Percentiles rank a stretch among this genome's conserved stretches.
phyloP scores from a whole-genome alignment of 2,888 invertebrate genomes.

The Xestia xanthographa region DNA sequence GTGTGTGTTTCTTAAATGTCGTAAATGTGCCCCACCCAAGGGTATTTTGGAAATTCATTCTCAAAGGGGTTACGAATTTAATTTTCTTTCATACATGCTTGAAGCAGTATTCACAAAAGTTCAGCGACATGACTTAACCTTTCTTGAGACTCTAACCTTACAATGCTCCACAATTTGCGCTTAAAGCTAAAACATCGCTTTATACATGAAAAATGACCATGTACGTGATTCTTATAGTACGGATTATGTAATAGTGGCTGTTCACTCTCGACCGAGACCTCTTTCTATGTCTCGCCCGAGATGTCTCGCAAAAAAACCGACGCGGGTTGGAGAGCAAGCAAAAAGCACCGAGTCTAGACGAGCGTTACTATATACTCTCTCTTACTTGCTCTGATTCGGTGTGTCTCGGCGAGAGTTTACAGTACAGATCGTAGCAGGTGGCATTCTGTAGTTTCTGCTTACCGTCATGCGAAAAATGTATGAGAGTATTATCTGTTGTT shows the following conservation, averaged over 20 bases:
- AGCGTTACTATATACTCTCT: no score
- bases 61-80: neutral
- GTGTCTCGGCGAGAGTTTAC: no score
- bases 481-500: no score
- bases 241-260: neutral
- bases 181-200: conserved; percentile 24
- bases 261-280: neutral
- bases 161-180: conserved; percentile 37
- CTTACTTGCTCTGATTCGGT: no score
- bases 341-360: neutral
- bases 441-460: no score
- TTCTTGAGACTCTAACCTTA: conserved; percentile 34
- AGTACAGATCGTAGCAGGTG: no score
- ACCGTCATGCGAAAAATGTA: no score
- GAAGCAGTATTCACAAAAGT: conserved; percentile 55
- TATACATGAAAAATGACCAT: no score
- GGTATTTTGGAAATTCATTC: no score
- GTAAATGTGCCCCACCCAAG: no score
- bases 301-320: neutral
- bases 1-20: no score
- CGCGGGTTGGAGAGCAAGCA: neutral
- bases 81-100: conserved; percentile 35
- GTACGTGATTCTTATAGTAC: neutral
- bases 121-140: conserved; percentile 63
- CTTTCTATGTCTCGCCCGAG: neutral